A percentile compares a stretch with the other conserved stretches of the same genome.
Conservation (phyloP, 2,113 vertebrate genomes). For the Balaeniceps rex region DNA sequence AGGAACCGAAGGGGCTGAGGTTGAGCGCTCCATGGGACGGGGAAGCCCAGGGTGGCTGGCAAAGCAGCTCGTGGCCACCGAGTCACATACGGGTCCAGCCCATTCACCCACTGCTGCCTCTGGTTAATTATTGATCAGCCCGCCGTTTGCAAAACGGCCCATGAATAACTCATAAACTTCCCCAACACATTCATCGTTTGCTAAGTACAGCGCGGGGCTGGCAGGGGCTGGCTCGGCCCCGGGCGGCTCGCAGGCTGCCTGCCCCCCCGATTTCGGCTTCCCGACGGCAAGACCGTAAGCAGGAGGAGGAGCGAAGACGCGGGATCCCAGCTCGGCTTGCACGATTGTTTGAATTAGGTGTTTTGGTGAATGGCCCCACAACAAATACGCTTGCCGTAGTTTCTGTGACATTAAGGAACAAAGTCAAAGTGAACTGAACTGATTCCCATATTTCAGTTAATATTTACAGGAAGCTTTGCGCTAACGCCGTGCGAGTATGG, state of each 20-base stretch:
- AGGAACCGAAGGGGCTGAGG: background rate
- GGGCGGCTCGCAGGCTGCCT: background rate
- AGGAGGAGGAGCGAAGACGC: background rate
- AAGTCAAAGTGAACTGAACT: background rate
- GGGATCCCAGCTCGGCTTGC: background rate
- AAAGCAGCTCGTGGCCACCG: background rate
- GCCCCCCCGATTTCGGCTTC: background rate
- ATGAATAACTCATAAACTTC: background rate
- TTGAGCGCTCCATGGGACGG: fast-evolving
- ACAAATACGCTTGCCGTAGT: background rate
- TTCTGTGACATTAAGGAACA: background rate
- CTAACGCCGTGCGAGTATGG: fast-evolving
- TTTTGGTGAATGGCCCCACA: background rate
- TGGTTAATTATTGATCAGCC: background rate
- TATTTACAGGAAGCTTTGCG: background rate
- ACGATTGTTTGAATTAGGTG: background rate
- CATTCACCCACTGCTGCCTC: background rate
- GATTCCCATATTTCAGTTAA: background rate
- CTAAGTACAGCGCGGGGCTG: fast-evolving
- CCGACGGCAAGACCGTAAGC: fast-evolving
- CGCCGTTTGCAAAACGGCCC: background rate
- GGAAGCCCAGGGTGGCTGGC: background rate
- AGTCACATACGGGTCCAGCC: background rate
- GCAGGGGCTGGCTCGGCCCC: background rate
- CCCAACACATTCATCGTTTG: fast-evolving